Conservation (phyloP, 2,888 invertebrate species). For the Torymus texanus region DNA sequence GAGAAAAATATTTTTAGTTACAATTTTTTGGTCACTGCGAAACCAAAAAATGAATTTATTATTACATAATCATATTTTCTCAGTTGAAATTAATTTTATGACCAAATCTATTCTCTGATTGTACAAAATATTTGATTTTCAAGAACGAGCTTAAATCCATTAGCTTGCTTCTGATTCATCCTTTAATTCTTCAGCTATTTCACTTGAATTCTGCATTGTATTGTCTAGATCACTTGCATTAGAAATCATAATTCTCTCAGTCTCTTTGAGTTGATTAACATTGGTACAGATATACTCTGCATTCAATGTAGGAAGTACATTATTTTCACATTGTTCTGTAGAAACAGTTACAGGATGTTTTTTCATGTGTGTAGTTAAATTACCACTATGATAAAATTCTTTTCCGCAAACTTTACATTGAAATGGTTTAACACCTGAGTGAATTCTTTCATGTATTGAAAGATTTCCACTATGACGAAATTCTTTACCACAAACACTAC, state of each 20-base stretch:
- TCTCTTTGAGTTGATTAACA: constrained; percentile 46
- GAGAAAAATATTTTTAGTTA: constrained; percentile 1
- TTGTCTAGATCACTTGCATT: constrained; percentile 51
- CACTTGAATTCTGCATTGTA: constrained; percentile 41
- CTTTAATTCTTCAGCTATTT: constrained; percentile 24
- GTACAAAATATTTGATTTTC: constrained; percentile 16
- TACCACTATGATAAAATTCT: constrained; percentile 74
- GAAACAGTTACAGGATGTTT: constrained; percentile 67
- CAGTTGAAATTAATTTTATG: constrained; percentile 33
- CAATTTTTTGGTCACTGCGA: constrained; percentile 8
- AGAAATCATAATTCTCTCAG: constrained; percentile 54
- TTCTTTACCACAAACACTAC: constrained; percentile 71
- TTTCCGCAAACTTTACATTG: constrained; percentile 73
- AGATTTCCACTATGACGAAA: constrained; percentile 74
- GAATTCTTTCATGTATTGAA: constrained; percentile 73
- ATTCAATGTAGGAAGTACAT: constrained; percentile 57
- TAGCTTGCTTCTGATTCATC: constrained; percentile 52
- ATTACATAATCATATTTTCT: too few species aligned
- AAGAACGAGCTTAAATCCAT: constrained; percentile 33
- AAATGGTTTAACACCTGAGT: constrained; percentile 74
- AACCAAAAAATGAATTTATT: not conserved
- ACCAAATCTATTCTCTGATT: constrained; percentile 29
- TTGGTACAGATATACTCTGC: constrained; percentile 46
- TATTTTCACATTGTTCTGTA: constrained; percentile 62
- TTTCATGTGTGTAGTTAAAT: constrained; percentile 74